Percentiles rank a stretch among this genome's conserved stretches.
These are phyloP conservation scores for Podarcis muralis DNA, from an alignment of 2,113 vertebrate species.

Conservation along the genomic window DNA sequence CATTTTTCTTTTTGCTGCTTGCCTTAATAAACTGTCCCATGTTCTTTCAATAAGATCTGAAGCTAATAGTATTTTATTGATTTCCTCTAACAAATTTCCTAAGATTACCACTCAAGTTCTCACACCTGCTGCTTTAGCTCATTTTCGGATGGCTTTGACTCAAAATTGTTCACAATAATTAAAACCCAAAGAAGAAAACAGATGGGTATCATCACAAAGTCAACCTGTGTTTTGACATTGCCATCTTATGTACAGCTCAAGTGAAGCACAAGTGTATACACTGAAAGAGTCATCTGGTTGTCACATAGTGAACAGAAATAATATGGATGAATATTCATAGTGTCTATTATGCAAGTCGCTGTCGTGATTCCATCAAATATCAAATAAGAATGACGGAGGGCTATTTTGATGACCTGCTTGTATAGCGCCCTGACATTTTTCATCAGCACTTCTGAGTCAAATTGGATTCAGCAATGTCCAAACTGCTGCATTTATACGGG, in stretches of 20 bases:
- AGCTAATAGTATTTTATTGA: constrained; percentile 6
- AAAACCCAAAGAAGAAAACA: constrained; percentile 29
- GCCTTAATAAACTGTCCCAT: too few relatives aligned
- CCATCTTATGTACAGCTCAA: constrained; percentile 26
- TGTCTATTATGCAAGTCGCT: constrained; percentile 54
- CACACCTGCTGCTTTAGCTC: background rate
- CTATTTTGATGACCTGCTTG: constrained; percentile 68
- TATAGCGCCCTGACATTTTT: constrained; percentile 39
- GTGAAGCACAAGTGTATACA: constrained; percentile 18
- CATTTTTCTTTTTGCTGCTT: too few relatives aligned
- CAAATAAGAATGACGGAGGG: constrained; percentile 55
- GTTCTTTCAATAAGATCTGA: constrained; percentile 9
- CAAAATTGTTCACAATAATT: constrained; percentile 34
- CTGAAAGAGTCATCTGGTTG: constrained; percentile 61
- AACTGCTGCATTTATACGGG: constrained; percentile 51
- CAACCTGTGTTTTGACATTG: constrained; percentile 58
- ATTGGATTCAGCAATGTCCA: constrained; percentile 42
- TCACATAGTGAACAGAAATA: constrained; percentile 49
- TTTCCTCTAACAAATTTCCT: constrained; percentile 24
- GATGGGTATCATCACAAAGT: constrained; percentile 38
- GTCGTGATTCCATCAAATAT: constrained; percentile 63
- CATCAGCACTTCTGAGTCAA: constrained; percentile 37
- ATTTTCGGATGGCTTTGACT: constrained; percentile 1
- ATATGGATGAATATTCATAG: constrained; percentile 74
- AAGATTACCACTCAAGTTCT: constrained; percentile 19